phyloP scores from a whole-genome alignment of 2,888 invertebrate species.

The Andrena dorsata region DNA sequence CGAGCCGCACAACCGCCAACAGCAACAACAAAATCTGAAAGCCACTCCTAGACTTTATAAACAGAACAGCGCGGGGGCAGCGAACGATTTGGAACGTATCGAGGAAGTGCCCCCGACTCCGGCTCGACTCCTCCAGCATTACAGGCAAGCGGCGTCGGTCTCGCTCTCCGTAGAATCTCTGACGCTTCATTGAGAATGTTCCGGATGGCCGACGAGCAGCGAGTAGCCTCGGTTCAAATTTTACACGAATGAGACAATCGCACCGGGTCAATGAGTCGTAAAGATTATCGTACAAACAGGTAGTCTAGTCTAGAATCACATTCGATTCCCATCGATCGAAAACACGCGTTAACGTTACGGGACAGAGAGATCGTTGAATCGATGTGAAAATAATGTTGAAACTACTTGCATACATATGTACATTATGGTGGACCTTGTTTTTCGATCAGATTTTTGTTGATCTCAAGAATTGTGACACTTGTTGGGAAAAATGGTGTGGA shows the following conservation, averaged over 20 bases:
- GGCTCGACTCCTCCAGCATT: constrained; percentile 72
- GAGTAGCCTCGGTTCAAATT: neutral
- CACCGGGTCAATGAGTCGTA: neutral
- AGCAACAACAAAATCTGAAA: constrained; percentile 53
- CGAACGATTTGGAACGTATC: constrained; percentile 89
- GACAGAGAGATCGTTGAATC: neutral
- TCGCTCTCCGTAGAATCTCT: constrained; percentile 84
- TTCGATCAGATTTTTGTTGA: too few species aligned
- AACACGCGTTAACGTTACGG: constrained; percentile 1
- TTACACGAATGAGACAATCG: constrained; percentile 21
- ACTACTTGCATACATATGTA: neutral
- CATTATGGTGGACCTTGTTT: too few species aligned
- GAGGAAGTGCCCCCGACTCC: constrained; percentile 88
- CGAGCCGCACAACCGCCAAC: constrained; percentile 35
- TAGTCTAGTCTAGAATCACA: too few species aligned
- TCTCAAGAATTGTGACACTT: too few species aligned
- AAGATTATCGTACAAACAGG: neutral
- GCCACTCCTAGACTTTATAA: constrained; percentile 86
- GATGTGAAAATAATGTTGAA: neutral
- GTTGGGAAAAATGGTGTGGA: too few species aligned
- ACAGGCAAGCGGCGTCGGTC: constrained; percentile 82
- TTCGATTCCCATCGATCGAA: too few species aligned
- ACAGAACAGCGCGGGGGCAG: constrained; percentile 90
- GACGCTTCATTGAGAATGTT: constrained; percentile 74
- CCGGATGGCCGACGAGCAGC: neutral